A percentile compares a stretch with the other conserved stretches of the same genome.
Evolutionary conservation across 2,888 invertebrate species (phyloP).

Genomic region (Tinea trinotella): DNA sequence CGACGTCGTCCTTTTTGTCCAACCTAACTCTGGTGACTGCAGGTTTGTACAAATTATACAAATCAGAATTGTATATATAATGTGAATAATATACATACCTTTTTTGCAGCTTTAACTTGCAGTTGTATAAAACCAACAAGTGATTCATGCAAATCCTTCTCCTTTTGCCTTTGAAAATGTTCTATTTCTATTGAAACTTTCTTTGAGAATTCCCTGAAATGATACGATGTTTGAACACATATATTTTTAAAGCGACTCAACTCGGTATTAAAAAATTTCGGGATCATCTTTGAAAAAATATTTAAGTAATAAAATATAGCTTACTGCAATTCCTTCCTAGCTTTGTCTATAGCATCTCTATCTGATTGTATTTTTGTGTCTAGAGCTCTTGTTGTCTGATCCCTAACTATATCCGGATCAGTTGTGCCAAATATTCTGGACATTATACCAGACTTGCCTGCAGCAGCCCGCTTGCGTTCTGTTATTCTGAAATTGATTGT

Average conservation of each 20-base stretch:
- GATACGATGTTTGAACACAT: too few species aligned
- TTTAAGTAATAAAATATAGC: too few species aligned
- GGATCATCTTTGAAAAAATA: too few species aligned
- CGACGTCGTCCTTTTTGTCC: too few species aligned
- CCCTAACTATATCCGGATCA: conserved; percentile 82
- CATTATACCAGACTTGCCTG: conserved; percentile 81
- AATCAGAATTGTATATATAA: not conserved
- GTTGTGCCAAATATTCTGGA: conserved; percentile 81
- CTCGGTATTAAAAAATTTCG: too few species aligned
- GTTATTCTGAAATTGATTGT: conserved; percentile 68
- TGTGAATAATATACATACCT: conserved; percentile 69
- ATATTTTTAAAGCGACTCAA: too few species aligned
- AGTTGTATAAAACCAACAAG: conserved; percentile 77
- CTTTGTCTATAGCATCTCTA: conserved; percentile 68
- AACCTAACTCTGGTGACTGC: too few species aligned
- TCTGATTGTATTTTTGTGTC: conserved; percentile 78
- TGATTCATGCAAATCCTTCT: conserved; percentile 79
- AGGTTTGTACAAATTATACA: not conserved
- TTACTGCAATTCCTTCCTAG: conserved; percentile 75
- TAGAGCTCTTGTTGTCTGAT: conserved; percentile 76
- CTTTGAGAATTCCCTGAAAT: conserved; percentile 76
- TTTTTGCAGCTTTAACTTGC: conserved; percentile 82
- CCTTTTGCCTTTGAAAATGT: conserved; percentile 81
- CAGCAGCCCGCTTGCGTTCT: conserved; percentile 70
- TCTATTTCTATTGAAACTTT: conserved; percentile 79